phyloP scores from a whole-genome alignment of 2,888 invertebrate species.

The Drosophila fungiperda region DNA sequence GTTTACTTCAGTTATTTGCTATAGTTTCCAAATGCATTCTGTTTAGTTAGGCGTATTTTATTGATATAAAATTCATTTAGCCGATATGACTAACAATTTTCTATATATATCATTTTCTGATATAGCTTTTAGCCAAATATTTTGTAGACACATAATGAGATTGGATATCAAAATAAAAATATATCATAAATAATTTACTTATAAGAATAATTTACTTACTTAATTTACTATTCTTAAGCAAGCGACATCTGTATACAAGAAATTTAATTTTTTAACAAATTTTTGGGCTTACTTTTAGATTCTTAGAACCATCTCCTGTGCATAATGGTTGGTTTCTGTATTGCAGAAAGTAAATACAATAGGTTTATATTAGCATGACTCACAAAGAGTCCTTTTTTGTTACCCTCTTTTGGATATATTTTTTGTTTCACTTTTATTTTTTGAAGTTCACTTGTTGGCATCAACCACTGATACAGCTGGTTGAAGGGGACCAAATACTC shows the following conservation, averaged over 20 bases:
- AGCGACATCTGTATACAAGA: background rate
- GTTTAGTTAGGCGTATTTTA: background rate
- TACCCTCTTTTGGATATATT: background rate
- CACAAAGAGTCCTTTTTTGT: background rate
- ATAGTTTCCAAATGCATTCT: background rate
- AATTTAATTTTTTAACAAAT: background rate
- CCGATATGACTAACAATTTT: background rate
- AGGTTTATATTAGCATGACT: background rate
- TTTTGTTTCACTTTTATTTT: slow-evolving; percentile 3
- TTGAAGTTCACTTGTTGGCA: slow-evolving; percentile 70
- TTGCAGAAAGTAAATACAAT: background rate
- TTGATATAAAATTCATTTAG: background rate
- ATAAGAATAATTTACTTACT: background rate
- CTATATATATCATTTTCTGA: too few species aligned
- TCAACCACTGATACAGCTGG: slow-evolving; percentile 88
- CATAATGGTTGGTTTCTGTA: background rate
- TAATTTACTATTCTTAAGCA: background rate
- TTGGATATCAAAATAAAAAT: background rate
- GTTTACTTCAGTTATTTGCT: background rate
- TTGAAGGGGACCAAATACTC: slow-evolving; percentile 91
- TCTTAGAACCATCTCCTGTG: background rate
- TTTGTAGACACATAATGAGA: background rate
- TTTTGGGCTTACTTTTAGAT: background rate
- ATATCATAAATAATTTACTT: background rate
- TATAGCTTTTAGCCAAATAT: background rate